phyloP scores from a whole-genome alignment of 2,888 invertebrate species.

The Drosophila aldrichi region DNA sequence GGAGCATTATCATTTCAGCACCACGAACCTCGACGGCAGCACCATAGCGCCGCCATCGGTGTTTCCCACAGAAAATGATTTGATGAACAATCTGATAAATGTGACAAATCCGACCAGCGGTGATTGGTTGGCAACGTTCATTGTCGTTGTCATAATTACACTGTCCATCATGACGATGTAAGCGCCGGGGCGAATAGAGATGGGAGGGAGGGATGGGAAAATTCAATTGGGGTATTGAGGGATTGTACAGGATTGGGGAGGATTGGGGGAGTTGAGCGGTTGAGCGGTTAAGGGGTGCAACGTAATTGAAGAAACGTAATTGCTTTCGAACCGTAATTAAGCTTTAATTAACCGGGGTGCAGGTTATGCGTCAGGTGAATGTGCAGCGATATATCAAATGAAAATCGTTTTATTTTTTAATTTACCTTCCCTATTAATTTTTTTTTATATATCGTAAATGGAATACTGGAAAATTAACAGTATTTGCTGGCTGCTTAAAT shows the following conservation, averaged over 20 bases:
- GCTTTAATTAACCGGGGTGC: slow-evolving; percentile 56
- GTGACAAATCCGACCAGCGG: slow-evolving; percentile 82
- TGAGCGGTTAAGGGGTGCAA: background rate
- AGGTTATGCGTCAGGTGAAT: slow-evolving; percentile 2
- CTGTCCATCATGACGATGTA: slow-evolving; percentile 83
- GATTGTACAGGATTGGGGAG: background rate
- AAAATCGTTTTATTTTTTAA: slow-evolving; percentile 10
- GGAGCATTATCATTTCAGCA: slow-evolving; percentile 88
- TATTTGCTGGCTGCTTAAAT: slow-evolving; percentile 5
- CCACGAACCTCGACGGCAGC: slow-evolving; percentile 86
- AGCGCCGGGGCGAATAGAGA: slow-evolving; percentile 55
- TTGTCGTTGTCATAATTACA: slow-evolving; percentile 83
- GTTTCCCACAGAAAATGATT: slow-evolving; percentile 84
- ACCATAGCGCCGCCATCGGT: slow-evolving; percentile 83
- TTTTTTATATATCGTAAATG: slow-evolving; percentile 7
- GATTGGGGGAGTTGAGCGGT: no score
- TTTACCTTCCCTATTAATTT: background rate
- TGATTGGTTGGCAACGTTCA: slow-evolving; percentile 84
- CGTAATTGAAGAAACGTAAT: slow-evolving; percentile 34
- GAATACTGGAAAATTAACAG: slow-evolving; percentile 13
- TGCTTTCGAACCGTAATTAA: slow-evolving; percentile 67
- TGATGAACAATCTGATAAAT: slow-evolving; percentile 84
- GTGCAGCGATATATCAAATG: slow-evolving; percentile 28
- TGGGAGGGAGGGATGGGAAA: background rate
- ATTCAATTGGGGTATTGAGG: slow-evolving; percentile 41